Conservation (phyloP, 2,113 vertebrate species). For the Aegotheles bennettii region DNA sequence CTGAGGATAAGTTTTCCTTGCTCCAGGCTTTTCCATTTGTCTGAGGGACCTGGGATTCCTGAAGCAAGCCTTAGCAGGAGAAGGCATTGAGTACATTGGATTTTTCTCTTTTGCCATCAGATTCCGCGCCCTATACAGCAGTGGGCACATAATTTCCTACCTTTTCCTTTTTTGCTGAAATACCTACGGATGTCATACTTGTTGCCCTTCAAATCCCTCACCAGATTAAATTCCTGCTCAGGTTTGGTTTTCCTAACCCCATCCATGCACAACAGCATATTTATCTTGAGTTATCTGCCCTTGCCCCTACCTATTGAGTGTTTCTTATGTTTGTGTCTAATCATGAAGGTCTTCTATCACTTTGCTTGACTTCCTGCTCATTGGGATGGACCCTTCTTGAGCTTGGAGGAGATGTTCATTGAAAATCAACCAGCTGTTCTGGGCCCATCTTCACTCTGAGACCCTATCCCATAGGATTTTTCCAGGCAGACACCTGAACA, state of each 20-base stretch:
- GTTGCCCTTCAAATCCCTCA: not conserved
- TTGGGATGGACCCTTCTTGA: too few relatives aligned
- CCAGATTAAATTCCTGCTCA: not conserved
- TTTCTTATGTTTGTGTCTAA: not conserved
- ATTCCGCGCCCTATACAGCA: accelerated
- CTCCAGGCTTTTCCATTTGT: not conserved
- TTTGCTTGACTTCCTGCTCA: not conserved
- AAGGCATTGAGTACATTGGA: not conserved
- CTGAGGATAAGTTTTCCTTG: not conserved
- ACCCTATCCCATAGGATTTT: not conserved
- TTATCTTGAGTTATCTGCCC: not conserved
- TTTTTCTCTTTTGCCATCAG: not conserved
- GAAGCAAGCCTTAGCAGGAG: not conserved
- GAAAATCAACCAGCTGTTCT: not conserved
- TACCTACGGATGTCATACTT: not conserved
- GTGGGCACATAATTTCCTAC: not conserved
- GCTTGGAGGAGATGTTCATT: not conserved
- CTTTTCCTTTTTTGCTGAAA: not conserved
- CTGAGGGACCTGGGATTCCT: not conserved
- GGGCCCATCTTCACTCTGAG: not conserved
- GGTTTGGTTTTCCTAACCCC: not conserved
- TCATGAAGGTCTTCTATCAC: not conserved
- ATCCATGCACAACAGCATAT: too few relatives aligned
- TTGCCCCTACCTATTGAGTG: not conserved
- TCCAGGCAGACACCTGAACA: not conserved